Evolutionary conservation across 2,888 invertebrate species (phyloP).

Genomic region (Lochmaea crataegi): DNA sequence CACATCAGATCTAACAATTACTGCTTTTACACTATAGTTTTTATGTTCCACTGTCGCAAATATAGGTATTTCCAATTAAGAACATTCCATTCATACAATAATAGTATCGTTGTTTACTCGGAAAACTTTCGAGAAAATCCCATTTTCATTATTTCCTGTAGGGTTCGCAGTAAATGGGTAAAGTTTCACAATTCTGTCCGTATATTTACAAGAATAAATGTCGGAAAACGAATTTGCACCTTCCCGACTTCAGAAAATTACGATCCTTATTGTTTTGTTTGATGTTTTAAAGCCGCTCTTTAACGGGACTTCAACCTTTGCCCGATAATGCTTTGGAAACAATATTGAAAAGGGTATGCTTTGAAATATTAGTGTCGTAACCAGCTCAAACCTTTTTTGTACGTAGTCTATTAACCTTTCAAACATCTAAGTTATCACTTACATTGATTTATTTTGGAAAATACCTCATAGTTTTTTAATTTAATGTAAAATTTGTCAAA

Average conservation of each 20-base stretch:
- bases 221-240: constrained; percentile 29
- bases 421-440: too few species aligned
- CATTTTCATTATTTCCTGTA: constrained; percentile 21
- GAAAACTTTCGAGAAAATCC: constrained; percentile 12
- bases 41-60: neutral
- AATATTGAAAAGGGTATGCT: neutral
- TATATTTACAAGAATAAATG: constrained; percentile 24
- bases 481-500: too few species aligned
- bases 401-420: too few species aligned
- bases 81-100: constrained; percentile 18
- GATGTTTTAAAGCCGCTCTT: constrained; percentile 15
- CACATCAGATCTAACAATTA: neutral
- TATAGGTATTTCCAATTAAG: constrained; percentile 5
- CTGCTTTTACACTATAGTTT: neutral
- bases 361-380: neutral
- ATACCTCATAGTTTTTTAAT: too few species aligned
- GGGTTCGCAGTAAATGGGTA: constrained; percentile 10
- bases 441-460: too few species aligned
- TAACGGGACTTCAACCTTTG: neutral
- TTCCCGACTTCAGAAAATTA: constrained; percentile 22
- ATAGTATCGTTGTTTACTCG: constrained; percentile 17
- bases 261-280: constrained; percentile 18
- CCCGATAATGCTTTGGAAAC: constrained; percentile 8
- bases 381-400: neutral
- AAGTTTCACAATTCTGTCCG: constrained; percentile 15